Base-by-base conservation (phyloP, 1,140 invertebrate genomes). In the fruit fly (Drosophila melanogaster) region DNA sequence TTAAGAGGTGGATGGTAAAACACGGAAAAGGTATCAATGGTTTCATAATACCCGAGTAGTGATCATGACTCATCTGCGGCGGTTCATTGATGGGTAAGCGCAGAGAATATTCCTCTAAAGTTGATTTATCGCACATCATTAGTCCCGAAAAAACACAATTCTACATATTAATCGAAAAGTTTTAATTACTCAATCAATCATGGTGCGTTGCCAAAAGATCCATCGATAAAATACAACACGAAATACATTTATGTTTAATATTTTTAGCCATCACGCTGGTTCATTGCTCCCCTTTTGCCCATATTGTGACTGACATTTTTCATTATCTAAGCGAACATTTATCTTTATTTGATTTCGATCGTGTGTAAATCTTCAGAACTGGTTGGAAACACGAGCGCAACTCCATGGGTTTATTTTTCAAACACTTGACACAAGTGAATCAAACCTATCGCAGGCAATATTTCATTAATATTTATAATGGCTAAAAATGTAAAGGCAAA, bases 391-490 rank as follows among this genome's bases (percentile, higher is more conserved):
- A 35, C 26, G 43, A 70, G 33, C 14, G 50, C 64, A 70, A 56
- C 50, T 47, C 24, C 26, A 57, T 47, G 17, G 65, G 64, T 49
- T 70, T 70, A 47, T 70, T 47, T 56, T 57, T 70, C 51, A 70
- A 70, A 70, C 50, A 70, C 50, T 56, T 43, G 51, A 69, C 64
- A 70, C 35, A 70, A 70, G 50, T 55, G 19, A 70, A 70, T 70
- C 64, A 70, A 70, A 30, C 65, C 69, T 40, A 55, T 40, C 59
- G 17, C 41, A 57, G 26, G 64, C 26, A 35, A 57, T 70, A 57
- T 40, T 70, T 70, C 66, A 70, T 70, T 70, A 70, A 70, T 70
- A 70, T 70, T 70, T 70, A 70, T 70, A 70, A 70, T 57, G 35
- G 64, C 50, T 30, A n/a, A n/a, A n/a, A n/a, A n/a, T n/a, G n/a